Evolutionary conservation across 2,888 invertebrate species (phyloP).

Genomic region (Caenorhabditis wallacei): DNA sequence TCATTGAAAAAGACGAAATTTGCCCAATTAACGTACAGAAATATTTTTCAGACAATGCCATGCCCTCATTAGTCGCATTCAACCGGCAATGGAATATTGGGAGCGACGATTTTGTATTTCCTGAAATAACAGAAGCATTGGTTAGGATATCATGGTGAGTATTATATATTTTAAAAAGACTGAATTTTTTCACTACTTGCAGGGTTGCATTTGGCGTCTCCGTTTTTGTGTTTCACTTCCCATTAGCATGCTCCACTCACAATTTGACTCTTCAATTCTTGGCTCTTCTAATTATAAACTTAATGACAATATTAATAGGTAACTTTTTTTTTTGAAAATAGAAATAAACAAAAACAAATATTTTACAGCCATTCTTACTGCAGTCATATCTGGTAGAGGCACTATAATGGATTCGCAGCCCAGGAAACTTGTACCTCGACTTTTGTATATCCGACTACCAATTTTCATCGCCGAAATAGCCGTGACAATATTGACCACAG

Average conservation of each 20-base stretch:
- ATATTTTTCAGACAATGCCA: conserved; percentile 83
- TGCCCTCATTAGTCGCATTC: conserved; percentile 93
- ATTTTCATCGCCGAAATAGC: conserved; percentile 89
- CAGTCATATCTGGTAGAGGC: conserved; percentile 86
- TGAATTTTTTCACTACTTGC: not conserved
- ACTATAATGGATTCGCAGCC: conserved; percentile 89
- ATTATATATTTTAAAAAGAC: not conserved
- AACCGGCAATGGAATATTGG: conserved; percentile 93
- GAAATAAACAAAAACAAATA: not conserved
- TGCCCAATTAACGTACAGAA: too few relatives aligned
- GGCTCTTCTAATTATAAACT: conserved; percentile 83
- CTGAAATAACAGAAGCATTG: conserved; percentile 86
- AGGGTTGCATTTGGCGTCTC: conserved; percentile 67
- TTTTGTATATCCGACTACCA: conserved; percentile 88
- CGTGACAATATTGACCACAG: conserved; percentile 90
- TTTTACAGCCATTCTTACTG: conserved; percentile 72
- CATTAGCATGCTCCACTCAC: conserved; percentile 73
- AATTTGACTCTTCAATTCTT: conserved; percentile 62
- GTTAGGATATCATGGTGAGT: conserved; percentile 85
- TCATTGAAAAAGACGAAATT: too few relatives aligned
- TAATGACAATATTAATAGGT: conserved; percentile 63
- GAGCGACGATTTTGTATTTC: conserved; percentile 94
- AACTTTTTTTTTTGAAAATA: conserved; percentile 8
- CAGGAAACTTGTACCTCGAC: conserved; percentile 84
- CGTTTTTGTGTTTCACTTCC: conserved; percentile 78